Evolutionary conservation across 2,113 vertebrate species (phyloP).

Genomic region (Fulica atra): DNA sequence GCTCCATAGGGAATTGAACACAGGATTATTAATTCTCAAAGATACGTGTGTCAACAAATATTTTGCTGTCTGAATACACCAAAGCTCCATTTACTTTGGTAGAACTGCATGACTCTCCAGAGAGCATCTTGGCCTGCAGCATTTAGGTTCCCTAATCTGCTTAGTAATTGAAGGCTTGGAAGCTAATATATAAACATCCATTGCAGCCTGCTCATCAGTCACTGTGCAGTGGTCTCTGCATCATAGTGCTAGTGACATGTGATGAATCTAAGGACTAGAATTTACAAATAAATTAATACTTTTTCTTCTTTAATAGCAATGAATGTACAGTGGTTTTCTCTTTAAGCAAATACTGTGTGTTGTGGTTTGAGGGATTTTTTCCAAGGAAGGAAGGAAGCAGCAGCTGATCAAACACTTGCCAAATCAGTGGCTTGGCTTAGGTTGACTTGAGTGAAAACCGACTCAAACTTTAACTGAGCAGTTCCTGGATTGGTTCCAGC

Average conservation of each 20-base stretch:
- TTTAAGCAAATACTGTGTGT: background rate
- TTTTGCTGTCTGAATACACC: background rate
- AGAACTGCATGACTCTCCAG: background rate
- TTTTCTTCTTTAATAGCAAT: background rate
- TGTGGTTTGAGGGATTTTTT: slow-evolving; percentile 25
- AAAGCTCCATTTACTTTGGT: background rate
- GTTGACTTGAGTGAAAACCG: background rate
- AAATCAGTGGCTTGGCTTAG: slow-evolving; percentile 21
- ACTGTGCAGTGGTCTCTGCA: background rate
- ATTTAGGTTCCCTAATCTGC: background rate
- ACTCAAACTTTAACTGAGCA: background rate
- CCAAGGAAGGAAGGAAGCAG: slow-evolving; percentile 36
- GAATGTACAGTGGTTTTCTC: background rate
- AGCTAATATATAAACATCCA: background rate
- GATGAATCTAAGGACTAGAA: background rate
- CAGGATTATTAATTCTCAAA: background rate
- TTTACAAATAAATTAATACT: background rate
- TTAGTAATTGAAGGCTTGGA: background rate
- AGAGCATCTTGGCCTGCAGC: background rate
- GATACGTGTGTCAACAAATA: background rate
- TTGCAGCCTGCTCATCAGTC: background rate
- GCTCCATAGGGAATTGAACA: background rate
- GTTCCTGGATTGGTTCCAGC: background rate
- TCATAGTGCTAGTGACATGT: background rate
- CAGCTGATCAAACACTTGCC: slow-evolving; percentile 35